These are phyloP conservation scores for Pan paniscus DNA, from an alignment of 2,113 vertebrate species.

Conservation along the genomic window DNA sequence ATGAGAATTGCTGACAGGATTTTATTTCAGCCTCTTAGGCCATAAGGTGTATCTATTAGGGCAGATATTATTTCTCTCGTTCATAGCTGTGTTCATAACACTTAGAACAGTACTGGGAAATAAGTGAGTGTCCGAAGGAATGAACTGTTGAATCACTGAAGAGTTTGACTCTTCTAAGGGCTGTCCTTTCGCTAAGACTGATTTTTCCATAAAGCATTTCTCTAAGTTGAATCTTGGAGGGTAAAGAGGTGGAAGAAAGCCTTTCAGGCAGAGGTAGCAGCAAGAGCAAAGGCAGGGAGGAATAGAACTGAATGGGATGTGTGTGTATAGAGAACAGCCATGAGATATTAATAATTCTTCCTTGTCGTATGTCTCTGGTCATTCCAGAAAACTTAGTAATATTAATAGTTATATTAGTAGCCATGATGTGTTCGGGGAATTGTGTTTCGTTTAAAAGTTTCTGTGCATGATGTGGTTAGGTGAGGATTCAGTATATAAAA, in stretches of 20 bases:
- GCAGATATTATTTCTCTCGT: neutral
- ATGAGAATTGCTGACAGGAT: neutral
- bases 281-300: neutral
- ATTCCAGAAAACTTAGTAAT: neutral
- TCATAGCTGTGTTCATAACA: neutral
- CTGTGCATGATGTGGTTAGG: neutral
- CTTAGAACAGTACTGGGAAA: neutral
- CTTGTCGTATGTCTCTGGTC: neutral
- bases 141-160: neutral
- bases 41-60: neutral
- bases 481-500: slow-evolving; percentile 21
- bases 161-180: neutral
- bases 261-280: neutral
- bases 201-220: neutral
- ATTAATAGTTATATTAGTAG: neutral
- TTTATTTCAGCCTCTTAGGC: neutral
- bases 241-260: neutral
- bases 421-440: neutral
- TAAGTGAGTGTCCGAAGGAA: neutral
- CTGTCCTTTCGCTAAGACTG: neutral
- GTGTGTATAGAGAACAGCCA: neutral
- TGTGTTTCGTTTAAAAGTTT: slow-evolving; percentile 22
- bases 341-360: neutral
- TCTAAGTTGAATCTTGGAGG: neutral
- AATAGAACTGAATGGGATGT: neutral